Percentiles rank a stretch among this genome's conserved stretches.
Evolutionary conservation across 2,113 vertebrate genomes (phyloP).

Genomic region (Ginglymostoma cirratum): DNA sequence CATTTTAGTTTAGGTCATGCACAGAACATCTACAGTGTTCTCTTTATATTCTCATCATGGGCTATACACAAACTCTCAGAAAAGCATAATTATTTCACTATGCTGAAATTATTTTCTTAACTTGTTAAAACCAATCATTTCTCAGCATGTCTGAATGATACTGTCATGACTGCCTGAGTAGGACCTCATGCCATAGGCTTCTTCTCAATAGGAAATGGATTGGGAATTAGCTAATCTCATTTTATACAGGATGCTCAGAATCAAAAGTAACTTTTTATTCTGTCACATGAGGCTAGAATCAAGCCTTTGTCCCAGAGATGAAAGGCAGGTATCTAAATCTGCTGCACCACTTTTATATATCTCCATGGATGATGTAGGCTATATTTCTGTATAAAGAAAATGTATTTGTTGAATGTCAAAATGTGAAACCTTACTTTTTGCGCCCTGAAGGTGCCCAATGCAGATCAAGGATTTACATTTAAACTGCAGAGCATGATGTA

Average conservation of each 20-base stretch:
- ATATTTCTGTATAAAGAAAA: not conserved
- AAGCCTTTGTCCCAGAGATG: not conserved
- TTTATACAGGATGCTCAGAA: not conserved
- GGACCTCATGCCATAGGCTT: not conserved
- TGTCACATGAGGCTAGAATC: not conserved
- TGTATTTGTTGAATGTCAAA: not conserved
- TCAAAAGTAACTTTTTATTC: not conserved
- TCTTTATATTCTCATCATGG: not conserved
- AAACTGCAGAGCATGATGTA: not conserved
- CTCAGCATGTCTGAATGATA: not conserved
- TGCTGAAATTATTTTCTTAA: too few species aligned
- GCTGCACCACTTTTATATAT: not conserved
- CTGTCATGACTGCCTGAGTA: not conserved
- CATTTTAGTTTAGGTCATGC: not conserved
- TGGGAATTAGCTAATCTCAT: not conserved
- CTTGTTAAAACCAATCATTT: not conserved
- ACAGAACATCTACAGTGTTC: not conserved
- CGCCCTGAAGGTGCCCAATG: not conserved
- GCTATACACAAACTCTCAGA: not conserved
- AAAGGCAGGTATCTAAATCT: not conserved
- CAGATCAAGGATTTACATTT: not conserved
- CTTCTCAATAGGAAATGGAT: not conserved
- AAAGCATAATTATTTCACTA: not conserved
- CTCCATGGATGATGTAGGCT: not conserved
- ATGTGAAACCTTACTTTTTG: not conserved